Evolutionary conservation across 2,113 vertebrate species (phyloP).

Genomic region (human (Homo sapiens)): GRCh38 chr17:62128501-62129000

Average conservation of each 20-base stretch:
- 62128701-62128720: background rate
- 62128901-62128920: background rate
- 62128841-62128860: background rate
- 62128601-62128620: too few relatives aligned
- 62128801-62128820: slow-evolving; percentile 4
- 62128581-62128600: too few relatives aligned
- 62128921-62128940: slow-evolving; percentile 16
- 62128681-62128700: background rate
- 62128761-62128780: background rate
- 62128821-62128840: background rate
- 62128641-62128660: too few relatives aligned
- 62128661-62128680: too few relatives aligned
- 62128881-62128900: slow-evolving; percentile 28
- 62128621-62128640: too few relatives aligned
- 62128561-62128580: too few relatives aligned
- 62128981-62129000: slow-evolving; percentile 28
- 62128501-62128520: too few relatives aligned
- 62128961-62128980: slow-evolving; percentile 17
- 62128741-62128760: background rate
- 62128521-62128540: too few relatives aligned
- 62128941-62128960: slow-evolving; percentile 27
- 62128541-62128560: too few relatives aligned
- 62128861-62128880: background rate
- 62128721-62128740: background rate
- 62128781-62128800: slow-evolving; percentile 15